phyloP scores from a whole-genome alignment of 2,113 vertebrate species.

The Vulpes ferrilata region DNA sequence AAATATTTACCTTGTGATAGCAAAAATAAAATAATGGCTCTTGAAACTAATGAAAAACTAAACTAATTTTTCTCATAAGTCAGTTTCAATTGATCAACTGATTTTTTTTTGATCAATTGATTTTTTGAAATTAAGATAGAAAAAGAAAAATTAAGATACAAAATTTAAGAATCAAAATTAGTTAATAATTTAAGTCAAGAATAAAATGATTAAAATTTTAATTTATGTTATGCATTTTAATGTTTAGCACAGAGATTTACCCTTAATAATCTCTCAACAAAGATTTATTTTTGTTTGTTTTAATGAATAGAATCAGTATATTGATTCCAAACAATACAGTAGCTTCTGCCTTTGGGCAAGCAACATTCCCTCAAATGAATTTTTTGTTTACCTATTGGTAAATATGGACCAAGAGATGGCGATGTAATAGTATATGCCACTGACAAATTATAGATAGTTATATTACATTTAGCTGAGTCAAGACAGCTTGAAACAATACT shows the following conservation, averaged over 20 bases:
- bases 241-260: slow-evolving; percentile 37
- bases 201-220: not conserved
- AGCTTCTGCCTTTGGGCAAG: slow-evolving; percentile 28
- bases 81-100: not conserved
- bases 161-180: slow-evolving; percentile 56
- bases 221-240: not conserved
- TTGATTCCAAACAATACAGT: slow-evolving; percentile 20
- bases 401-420: not conserved
- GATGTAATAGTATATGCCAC: not conserved
- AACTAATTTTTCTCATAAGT: not conserved
- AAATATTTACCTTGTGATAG: not conserved
- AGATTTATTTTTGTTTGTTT: slow-evolving; percentile 14
- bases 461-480: slow-evolving; percentile 31
- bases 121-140: slow-evolving; percentile 38
- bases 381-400: slow-evolving; percentile 35
- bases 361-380: slow-evolving; percentile 6
- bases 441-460: not conserved
- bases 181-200: slow-evolving; percentile 28
- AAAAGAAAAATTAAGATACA: not conserved
- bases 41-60: not conserved
- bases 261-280: not conserved
- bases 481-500: not conserved
- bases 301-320: not conserved
- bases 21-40: slow-evolving; percentile 48
- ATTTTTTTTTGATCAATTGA: not conserved